Percentiles rank a stretch among this genome's conserved stretches.
These are phyloP conservation scores for Panzeria rudis DNA, from an alignment of 2,888 invertebrate genomes.

Conservation along the genomic window DNA sequence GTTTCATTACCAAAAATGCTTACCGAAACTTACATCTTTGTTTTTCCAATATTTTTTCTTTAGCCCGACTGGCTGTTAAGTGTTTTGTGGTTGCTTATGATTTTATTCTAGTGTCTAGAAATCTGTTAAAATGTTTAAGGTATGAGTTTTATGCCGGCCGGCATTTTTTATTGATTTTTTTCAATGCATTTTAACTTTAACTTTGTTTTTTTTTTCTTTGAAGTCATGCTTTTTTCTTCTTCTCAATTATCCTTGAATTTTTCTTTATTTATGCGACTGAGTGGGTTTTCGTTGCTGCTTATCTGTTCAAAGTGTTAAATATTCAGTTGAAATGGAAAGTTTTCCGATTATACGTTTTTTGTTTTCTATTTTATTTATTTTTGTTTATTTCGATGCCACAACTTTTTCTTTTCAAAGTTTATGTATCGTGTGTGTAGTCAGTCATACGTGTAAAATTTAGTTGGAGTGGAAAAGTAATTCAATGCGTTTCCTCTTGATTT, in stretches of 20 bases:
- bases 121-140: background rate
- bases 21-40: slow-evolving; percentile 3
- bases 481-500: slow-evolving; percentile 10
- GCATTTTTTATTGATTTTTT: slow-evolving; percentile 58
- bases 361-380: background rate
- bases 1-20: slow-evolving; percentile 35
- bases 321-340: slow-evolving; percentile 66
- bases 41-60: background rate
- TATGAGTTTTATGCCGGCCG: slow-evolving; percentile 46
- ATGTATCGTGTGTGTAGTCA: slow-evolving; percentile 31
- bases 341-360: slow-evolving; percentile 14
- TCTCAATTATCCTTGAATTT: slow-evolving; percentile 50
- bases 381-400: slow-evolving; percentile 5
- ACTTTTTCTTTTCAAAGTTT: slow-evolving; percentile 6
- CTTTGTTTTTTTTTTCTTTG: slow-evolving; percentile 7
- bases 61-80: background rate
- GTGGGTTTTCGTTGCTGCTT: slow-evolving; percentile 39
- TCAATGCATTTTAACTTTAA: slow-evolving; percentile 47
- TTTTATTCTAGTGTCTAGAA: slow-evolving; percentile 19
- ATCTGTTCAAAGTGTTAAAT: slow-evolving; percentile 65
- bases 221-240: background rate
- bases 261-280: slow-evolving; percentile 66
- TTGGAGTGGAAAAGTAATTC: slow-evolving; percentile 6
- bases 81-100: slow-evolving; percentile 48
- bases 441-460: slow-evolving; percentile 40